Evolutionary conservation across 2,888 invertebrate genomes (phyloP), one percentile per base, ranked within the genome.

Genomic region (Nycteola revayana): DNA sequence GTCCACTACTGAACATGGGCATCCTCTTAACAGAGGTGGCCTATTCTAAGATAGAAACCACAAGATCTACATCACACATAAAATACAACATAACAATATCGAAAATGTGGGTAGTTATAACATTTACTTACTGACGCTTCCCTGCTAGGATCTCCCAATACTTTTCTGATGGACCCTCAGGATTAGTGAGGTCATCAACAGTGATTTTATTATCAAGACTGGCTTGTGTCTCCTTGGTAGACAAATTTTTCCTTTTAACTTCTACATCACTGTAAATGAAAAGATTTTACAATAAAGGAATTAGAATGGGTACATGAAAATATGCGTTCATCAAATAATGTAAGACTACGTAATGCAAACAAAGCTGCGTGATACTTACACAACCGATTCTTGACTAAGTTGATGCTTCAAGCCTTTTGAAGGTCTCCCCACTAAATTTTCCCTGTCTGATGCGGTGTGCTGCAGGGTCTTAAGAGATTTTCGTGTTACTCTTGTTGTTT

Each of bases 71-170:
- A n/a, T n/a, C n/a, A n/a, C n/a, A n/a, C n/a, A n/a, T n/a, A n/a
- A n/a, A n/a, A n/a, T n/a, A n/a, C n/a, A n/a, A n/a, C n/a, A n/a
- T n/a, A n/a, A n/a, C n/a, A n/a, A n/a, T n/a, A n/a, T n/a, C n/a
- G n/a, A n/a, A n/a, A n/a, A n/a, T n/a, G n/a, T n/a, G n/a, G n/a
- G n/a, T n/a, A n/a, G n/a, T n/a, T 14, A 22, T 10, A 11, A 2
- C 8, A 3, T 23, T 23, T 53, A 81, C 84, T 79, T 51, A 89
- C 89, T 83, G 91, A 40, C 95, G 90, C 60, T 93, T 93, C 67
- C 94, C 95, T 10, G 95, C 94, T 44, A 95, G 68, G 26, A 91
- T 82, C 75, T 94, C 88, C 94, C 95, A 96, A 68, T 95, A 96
- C 44, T 91, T 91, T 61, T 93, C 92, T 36, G 94, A 92, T 2